Evolutionary conservation across 2,888 invertebrate species (phyloP), one percentile per base, ranked within the genome.

Genomic region (Thereva unica): DNA sequence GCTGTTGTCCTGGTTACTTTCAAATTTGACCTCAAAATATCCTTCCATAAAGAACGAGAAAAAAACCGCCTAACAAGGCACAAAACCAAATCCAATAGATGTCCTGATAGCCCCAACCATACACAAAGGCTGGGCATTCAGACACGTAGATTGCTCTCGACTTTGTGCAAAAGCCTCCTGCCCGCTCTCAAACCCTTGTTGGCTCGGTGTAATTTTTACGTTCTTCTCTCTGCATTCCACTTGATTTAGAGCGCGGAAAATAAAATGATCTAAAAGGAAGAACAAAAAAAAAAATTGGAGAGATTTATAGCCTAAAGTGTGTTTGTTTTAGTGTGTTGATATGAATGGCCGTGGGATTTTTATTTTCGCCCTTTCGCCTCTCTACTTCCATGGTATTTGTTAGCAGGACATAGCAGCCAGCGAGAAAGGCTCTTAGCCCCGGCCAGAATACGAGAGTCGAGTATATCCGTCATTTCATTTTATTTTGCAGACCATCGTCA

Each of bases 191-290:
- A 56, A 42, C 8, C 57, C 23, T 23, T 23, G 23, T 23, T 23
- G 23, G 23, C 64, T 68, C 53, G 34, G 66, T 68, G 57, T 63
- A 68, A 68, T 68, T 68, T 69, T 69, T 66, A 68, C 68, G 68
- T 68, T 66, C 61, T 23, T 23, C 23, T 67, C 44, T 55, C 45
- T 67, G 44, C 64, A 67, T 69, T 69, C 69, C 67, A 63, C 65
- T 69, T 69, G 69, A 69, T 67, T 69, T 69, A 67, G 67, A 69
- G 69, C 69, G 69, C 67, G 67, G 67, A 64, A 69, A 69, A 69
- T 67, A 67, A 65, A 69, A 67, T 69, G 53, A 67, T 67, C 64
- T 56, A 50, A 66, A 63, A 68, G 64, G 54, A 64, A 44, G 64
- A 68, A 23, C 1, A 23, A 23, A 23, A 23, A 23, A 23, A 23